phyloP scores from a whole-genome alignment of 92 coral and sea anemone genomes.

The Porites divaricata region DNA sequence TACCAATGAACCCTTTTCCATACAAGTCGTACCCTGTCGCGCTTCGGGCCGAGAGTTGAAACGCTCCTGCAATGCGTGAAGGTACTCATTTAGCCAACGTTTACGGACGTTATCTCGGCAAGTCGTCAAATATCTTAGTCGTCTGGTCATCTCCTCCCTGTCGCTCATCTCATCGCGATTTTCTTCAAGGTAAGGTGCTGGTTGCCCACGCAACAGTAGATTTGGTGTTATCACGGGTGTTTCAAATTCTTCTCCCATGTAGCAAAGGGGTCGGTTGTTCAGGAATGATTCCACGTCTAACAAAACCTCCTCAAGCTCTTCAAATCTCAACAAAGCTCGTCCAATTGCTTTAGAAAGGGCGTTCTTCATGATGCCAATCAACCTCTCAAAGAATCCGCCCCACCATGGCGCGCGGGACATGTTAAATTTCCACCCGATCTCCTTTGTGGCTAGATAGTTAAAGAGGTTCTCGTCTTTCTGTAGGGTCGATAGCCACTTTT shows the following conservation, averaged over 20 bases:
- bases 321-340: slow-evolving; percentile 10
- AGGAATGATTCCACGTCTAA: slow-evolving; percentile 66
- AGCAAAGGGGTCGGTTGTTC: slow-evolving; percentile 67
- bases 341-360: no score
- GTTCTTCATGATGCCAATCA: no score
- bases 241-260: slow-evolving; percentile 57
- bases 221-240: slow-evolving; percentile 18
- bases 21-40: not conserved
- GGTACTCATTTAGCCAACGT: slow-evolving; percentile 61
- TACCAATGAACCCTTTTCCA: slow-evolving; percentile 55
- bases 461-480: no score
- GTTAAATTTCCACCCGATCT: slow-evolving; percentile 40
- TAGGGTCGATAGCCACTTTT: slow-evolving; percentile 17
- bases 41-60: slow-evolving; percentile 13
- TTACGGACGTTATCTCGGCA: slow-evolving; percentile 44
- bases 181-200: slow-evolving; percentile 40
- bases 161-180: slow-evolving; percentile 39
- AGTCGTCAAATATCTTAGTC: slow-evolving; percentile 21
- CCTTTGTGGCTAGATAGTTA: slow-evolving; percentile 41
- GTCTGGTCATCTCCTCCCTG: slow-evolving; percentile 30
- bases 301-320: slow-evolving; percentile 50
- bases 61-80: slow-evolving; percentile 64
- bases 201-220: not conserved
- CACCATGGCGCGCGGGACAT: no score
- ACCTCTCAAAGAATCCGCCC: no score